Conservation (phyloP, 2,797 vertebrate species). For the Eospalax fontanierii region DNA sequence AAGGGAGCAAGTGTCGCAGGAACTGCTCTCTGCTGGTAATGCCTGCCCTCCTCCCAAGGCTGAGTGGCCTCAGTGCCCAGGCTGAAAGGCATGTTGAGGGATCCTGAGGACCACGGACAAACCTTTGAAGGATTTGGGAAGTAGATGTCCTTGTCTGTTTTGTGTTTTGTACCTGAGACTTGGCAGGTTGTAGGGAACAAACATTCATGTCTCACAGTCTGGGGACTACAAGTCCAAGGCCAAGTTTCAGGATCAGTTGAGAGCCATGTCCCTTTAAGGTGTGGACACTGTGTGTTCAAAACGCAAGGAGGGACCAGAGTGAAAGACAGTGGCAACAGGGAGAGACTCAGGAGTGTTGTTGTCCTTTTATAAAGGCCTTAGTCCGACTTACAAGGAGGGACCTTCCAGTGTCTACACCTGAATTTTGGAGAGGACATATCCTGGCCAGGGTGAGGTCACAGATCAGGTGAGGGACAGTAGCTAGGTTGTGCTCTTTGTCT, state of each 20-base stretch:
- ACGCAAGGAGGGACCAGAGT: not conserved
- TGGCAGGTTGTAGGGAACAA: too few relatives aligned
- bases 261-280: not conserved
- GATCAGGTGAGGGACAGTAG: not conserved
- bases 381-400: not conserved
- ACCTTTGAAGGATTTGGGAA: not conserved
- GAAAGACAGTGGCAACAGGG: not conserved
- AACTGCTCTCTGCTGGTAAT: not conserved
- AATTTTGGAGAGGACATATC: not conserved
- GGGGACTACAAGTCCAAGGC: not conserved
- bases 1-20: not conserved
- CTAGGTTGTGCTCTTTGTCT: too few relatives aligned
- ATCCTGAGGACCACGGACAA: fast-evolving
- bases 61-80: not conserved
- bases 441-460: not conserved
- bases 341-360: not conserved
- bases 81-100: not conserved
- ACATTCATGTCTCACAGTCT: not conserved
- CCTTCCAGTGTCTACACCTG: not conserved
- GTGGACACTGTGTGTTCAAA: not conserved
- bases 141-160: not conserved
- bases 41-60: fast-evolving
- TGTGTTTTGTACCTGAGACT: not conserved
- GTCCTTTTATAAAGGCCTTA: too few relatives aligned
- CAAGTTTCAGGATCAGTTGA: not conserved